Evolutionary conservation across 2,113 vertebrate genomes (phyloP).

Genomic region (Oncorhynchus kisutch): DNA sequence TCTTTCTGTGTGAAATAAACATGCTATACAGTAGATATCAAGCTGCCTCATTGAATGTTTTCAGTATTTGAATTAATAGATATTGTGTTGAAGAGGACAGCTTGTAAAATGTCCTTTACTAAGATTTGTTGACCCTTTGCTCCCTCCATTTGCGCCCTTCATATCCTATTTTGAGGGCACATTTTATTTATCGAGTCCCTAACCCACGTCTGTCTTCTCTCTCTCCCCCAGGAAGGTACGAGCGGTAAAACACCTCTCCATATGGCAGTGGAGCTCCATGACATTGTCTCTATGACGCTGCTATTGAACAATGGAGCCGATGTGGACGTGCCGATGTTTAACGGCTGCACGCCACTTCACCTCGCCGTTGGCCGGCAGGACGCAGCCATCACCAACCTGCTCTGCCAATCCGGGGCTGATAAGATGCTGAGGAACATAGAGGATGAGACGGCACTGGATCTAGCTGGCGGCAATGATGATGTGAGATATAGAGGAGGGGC

Average conservation of each 20-base stretch:
- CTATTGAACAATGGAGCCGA: constrained; percentile 80
- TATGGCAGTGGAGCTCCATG: constrained; percentile 88
- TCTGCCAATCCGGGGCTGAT: constrained; percentile 89
- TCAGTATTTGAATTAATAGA: too few relatives aligned
- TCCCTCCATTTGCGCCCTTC: too few relatives aligned
- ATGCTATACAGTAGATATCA: too few relatives aligned
- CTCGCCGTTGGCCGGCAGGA: constrained; percentile 89
- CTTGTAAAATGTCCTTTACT: too few relatives aligned
- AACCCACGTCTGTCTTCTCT: background rate
- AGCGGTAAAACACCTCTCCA: constrained; percentile 92
- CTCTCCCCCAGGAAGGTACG: constrained; percentile 84
- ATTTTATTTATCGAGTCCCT: too few relatives aligned
- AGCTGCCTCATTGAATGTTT: too few relatives aligned
- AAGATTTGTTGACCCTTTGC: too few relatives aligned
- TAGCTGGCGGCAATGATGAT: constrained; percentile 86
- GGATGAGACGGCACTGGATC: constrained; percentile 92
- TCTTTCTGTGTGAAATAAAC: too few relatives aligned
- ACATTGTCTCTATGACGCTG: constrained; percentile 75
- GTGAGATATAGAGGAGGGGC: constrained; percentile 70
- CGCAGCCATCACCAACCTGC: constrained; percentile 76
- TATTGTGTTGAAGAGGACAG: too few relatives aligned
- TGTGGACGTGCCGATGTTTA: constrained; percentile 90
- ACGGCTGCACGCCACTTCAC: constrained; percentile 92
- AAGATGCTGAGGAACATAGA: constrained; percentile 90
- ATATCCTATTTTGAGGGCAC: too few relatives aligned